Conservation (phyloP, 2,888 invertebrate species). For the Amblyjoppa proteus region DNA sequence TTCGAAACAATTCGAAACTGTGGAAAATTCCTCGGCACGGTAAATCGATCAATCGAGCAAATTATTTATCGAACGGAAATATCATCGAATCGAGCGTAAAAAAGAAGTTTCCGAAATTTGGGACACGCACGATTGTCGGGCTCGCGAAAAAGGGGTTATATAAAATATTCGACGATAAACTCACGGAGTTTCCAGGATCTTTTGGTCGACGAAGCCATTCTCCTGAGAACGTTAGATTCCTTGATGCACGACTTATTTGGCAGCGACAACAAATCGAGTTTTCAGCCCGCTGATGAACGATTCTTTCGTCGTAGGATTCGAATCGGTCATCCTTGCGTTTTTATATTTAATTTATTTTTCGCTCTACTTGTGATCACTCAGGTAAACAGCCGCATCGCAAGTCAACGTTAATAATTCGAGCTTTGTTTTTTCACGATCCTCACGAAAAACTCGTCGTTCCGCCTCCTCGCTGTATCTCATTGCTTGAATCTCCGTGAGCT, state of each 20-base stretch:
- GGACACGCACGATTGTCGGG: background rate
- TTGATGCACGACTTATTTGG: slow-evolving; percentile 82
- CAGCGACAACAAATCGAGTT: slow-evolving; percentile 80
- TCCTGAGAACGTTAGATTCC: slow-evolving; percentile 73
- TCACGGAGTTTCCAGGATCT: slow-evolving; percentile 94
- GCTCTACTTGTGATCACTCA: background rate
- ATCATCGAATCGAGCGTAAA: background rate
- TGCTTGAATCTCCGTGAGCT: slow-evolving; percentile 71
- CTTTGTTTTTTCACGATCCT: slow-evolving; percentile 60
- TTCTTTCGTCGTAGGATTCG: slow-evolving; percentile 77
- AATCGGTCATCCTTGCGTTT: slow-evolving; percentile 74
- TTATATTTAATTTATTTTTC: background rate
- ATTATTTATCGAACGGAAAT: background rate
- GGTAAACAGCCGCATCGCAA: slow-evolving; percentile 21
- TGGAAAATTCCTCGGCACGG: background rate
- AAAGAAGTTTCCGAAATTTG: background rate
- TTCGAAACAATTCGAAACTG: background rate
- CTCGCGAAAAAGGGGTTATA: slow-evolving; percentile 12
- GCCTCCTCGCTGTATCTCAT: slow-evolving; percentile 77
- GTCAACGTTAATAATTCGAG: slow-evolving; percentile 25
- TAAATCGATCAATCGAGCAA: background rate
- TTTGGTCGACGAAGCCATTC: slow-evolving; percentile 86
- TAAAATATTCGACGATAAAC: slow-evolving; percentile 81
- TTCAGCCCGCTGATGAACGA: slow-evolving; percentile 75
- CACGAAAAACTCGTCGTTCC: slow-evolving; percentile 71